Conservation (phyloP, 2,113 vertebrate genomes). For the Lophotis ruficrista region DNA sequence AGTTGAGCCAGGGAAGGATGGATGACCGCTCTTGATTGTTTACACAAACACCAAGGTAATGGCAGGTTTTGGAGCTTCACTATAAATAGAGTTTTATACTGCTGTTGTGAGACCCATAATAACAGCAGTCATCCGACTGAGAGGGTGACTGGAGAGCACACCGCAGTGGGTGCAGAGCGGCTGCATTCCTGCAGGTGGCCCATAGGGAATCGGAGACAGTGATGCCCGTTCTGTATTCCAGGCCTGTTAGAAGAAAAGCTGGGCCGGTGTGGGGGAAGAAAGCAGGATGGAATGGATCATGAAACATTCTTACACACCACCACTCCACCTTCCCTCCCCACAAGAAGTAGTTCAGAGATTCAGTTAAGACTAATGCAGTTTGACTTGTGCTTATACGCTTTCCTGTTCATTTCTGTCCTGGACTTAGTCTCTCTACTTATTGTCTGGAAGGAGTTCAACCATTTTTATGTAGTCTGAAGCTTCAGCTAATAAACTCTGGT, state of each 20-base stretch:
- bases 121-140: fast-evolving
- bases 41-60: neutral
- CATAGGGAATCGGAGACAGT: fast-evolving
- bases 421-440: neutral
- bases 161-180: neutral
- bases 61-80: neutral
- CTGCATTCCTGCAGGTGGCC: neutral
- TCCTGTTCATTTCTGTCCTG: neutral
- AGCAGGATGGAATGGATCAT: neutral
- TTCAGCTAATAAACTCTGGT: neutral
- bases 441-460: neutral
- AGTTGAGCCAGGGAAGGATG: neutral
- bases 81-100: neutral
- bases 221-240: neutral
- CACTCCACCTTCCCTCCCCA: too few relatives aligned
- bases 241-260: neutral
- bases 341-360: neutral
- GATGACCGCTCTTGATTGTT: neutral
- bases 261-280: fast-evolving
- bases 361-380: neutral
- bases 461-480: neutral
- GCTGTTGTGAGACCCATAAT: neutral
- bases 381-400: neutral
- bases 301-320: neutral
- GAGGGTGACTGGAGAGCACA: fast-evolving